phyloP scores from a whole-genome alignment of 1,140 invertebrate species.

The Saxidomus purpurata region DNA sequence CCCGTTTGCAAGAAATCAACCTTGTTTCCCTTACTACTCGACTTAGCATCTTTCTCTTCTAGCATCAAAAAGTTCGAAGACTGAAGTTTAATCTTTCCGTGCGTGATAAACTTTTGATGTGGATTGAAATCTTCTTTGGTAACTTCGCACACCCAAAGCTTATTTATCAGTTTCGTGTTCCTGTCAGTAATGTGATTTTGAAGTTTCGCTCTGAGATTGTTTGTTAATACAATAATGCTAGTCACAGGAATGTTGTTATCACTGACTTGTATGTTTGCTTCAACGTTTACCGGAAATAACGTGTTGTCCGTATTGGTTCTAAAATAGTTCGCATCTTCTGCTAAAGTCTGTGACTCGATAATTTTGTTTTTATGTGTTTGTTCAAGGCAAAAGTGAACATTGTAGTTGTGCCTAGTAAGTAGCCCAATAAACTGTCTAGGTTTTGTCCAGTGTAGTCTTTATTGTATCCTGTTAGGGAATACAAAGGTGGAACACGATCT shows the following conservation, averaged over 20 bases:
- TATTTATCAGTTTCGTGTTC: background rate
- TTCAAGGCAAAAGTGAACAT: constrained; percentile 25
- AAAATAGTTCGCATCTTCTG: constrained; percentile 1
- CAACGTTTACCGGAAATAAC: background rate
- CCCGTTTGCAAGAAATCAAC: constrained; percentile 20
- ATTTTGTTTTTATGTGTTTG: background rate
- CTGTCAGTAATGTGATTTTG: constrained; percentile 18
- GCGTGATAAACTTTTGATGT: background rate
- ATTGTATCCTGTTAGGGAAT: background rate
- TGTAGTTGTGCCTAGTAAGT: background rate
- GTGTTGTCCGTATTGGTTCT: constrained; percentile 28
- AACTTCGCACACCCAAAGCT: background rate
- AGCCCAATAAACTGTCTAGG: background rate
- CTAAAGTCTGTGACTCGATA: background rate
- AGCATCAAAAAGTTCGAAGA: background rate
- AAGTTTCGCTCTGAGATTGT: background rate
- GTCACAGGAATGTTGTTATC: constrained; percentile 25
- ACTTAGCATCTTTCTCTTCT: constrained; percentile 3
- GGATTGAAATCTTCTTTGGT: constrained; percentile 21
- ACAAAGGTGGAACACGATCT: background rate
- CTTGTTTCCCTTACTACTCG: background rate
- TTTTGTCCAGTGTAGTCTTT: constrained; percentile 12
- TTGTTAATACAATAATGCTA: constrained; percentile 1
- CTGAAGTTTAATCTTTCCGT: constrained; percentile 20
- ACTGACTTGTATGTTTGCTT: background rate